Percentiles rank a stretch among this genome's conserved stretches.
phyloP scores from a whole-genome alignment of 2,113 vertebrate genomes.

The Periophthalmus modestus region DNA sequence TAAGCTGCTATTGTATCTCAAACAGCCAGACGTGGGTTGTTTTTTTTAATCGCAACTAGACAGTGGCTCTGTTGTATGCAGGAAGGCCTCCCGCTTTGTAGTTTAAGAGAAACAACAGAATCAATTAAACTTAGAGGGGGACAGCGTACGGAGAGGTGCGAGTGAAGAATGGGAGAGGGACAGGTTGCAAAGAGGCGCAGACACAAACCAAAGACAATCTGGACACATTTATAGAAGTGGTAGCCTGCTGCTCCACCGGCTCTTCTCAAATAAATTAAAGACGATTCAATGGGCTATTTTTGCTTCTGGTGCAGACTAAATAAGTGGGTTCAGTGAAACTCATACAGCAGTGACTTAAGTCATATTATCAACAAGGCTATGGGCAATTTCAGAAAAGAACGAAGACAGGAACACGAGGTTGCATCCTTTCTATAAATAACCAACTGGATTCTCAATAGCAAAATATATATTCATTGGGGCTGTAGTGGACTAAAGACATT shows the following conservation, averaged over 20 bases:
- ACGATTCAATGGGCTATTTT: slow-evolving; percentile 11
- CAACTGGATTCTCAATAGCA: slow-evolving; percentile 18
- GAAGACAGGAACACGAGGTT: slow-evolving; percentile 28
- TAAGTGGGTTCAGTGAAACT: slow-evolving; percentile 24
- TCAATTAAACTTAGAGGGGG: slow-evolving; percentile 57
- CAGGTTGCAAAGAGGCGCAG: slow-evolving; percentile 16
- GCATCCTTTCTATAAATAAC: slow-evolving; percentile 6
- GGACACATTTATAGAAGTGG: slow-evolving; percentile 13
- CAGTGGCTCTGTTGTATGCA: slow-evolving; percentile 66
- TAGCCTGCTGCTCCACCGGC: slow-evolving; percentile 15
- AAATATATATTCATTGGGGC: too few species aligned
- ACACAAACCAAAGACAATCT: slow-evolving; percentile 9
- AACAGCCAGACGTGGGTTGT: slow-evolving; percentile 67
- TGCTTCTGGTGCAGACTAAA: slow-evolving; percentile 18
- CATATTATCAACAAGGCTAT: neutral
- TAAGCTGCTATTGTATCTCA: slow-evolving; percentile 73
- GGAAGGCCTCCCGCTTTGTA: slow-evolving; percentile 54
- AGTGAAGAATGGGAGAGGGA: slow-evolving; percentile 33
- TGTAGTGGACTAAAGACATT: too few species aligned
- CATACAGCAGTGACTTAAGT: slow-evolving; percentile 47
- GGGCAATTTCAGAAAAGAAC: slow-evolving; percentile 39
- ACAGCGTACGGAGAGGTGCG: slow-evolving; percentile 32
- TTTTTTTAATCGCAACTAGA: slow-evolving; percentile 72
- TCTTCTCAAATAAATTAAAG: slow-evolving; percentile 9
- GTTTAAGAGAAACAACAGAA: slow-evolving; percentile 56